Evolutionary conservation across 2,113 vertebrate species (phyloP).

Genomic region (Zosterops pallidus): DNA sequence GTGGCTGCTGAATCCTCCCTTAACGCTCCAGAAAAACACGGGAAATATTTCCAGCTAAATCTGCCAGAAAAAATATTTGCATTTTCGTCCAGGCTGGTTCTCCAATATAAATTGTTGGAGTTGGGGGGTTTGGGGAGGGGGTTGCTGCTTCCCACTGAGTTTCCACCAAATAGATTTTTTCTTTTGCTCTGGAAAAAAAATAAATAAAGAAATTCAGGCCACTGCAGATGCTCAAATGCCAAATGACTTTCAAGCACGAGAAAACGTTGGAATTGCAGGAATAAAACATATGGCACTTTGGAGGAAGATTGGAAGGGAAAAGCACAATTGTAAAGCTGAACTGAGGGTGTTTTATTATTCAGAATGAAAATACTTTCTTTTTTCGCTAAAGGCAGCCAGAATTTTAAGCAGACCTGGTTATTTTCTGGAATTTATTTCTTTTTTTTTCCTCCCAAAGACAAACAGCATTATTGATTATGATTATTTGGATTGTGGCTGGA

Average conservation of each 20-base stretch:
- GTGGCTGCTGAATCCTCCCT: background rate
- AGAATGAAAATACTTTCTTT: background rate
- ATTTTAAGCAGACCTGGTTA: background rate
- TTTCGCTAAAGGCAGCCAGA: background rate
- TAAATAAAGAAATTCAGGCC: background rate
- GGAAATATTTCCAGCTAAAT: constrained; percentile 1
- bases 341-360: background rate
- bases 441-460: background rate
- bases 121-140: background rate
- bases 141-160: background rate
- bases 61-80: constrained; percentile 23
- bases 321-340: background rate
- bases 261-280: background rate
- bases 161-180: background rate
- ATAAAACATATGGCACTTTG: constrained; percentile 19
- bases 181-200: background rate
- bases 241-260: background rate
- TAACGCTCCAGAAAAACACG: background rate
- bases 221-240: background rate
- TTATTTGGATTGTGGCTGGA: background rate
- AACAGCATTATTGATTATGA: background rate
- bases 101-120: background rate
- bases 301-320: background rate
- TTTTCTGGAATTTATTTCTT: background rate
- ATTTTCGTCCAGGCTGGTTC: constrained; percentile 36